These are phyloP conservation scores for Thunnus thynnus DNA, from an alignment of 2,113 vertebrate genomes.

Conservation along the genomic window DNA sequence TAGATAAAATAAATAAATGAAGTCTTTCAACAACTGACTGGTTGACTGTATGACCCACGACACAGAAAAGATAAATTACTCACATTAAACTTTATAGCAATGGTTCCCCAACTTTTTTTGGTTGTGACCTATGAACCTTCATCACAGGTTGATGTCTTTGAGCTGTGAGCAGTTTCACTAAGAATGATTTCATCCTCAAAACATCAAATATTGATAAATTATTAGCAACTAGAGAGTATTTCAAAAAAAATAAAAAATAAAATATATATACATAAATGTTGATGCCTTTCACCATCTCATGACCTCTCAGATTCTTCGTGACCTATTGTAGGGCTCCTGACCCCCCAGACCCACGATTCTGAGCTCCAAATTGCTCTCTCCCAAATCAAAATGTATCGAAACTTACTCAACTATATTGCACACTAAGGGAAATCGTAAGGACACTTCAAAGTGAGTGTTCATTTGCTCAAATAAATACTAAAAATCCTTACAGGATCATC, in stretches of 20 bases:
- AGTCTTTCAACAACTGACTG: not conserved
- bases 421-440: not conserved
- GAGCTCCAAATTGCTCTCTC: not conserved
- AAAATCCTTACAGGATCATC: not conserved
- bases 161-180: too few species aligned
- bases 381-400: not conserved
- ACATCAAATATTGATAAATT: too few species aligned
- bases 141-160: not conserved
- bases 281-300: not conserved
- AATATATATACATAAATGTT: too few species aligned
- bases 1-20: not conserved
- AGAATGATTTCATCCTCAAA: too few species aligned
- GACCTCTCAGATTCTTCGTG: not conserved
- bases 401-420: not conserved
- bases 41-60: not conserved
- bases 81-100: not conserved
- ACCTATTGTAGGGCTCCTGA: not conserved
- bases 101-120: not conserved
- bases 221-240: not conserved
- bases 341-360: not conserved
- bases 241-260: too few species aligned
- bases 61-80: not conserved
- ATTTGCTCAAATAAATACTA: not conserved
- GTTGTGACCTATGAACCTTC: not conserved
- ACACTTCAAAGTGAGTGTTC: not conserved